Percentiles rank a stretch among this genome's conserved stretches.
These are phyloP conservation scores for Adoxophyes honmai DNA, from an alignment of 1,140 invertebrate species.

Conservation along the genomic window DNA sequence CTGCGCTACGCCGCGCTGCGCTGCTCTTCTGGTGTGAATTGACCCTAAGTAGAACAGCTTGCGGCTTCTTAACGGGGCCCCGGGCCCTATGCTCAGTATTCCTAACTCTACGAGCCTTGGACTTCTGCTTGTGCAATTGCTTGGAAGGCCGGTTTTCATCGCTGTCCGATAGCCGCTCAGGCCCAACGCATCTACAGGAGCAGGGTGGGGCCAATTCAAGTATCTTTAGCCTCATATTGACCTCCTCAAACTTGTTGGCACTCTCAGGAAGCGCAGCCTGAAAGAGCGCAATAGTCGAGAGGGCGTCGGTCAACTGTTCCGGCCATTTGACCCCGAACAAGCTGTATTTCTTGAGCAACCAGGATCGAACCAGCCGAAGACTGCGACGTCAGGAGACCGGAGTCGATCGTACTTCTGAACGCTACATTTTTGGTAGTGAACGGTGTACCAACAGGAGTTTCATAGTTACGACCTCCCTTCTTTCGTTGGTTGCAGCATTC, in stretches of 20 bases:
- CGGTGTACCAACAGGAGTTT: not conserved
- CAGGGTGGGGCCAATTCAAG: not conserved
- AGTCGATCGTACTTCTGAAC: not conserved
- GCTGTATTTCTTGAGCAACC: not conserved
- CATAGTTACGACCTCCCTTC: not conserved
- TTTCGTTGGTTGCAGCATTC: not conserved
- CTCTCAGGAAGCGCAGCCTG: not conserved
- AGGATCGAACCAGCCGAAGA: too few species aligned
- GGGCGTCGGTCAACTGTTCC: not conserved
- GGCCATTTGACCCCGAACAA: not conserved
- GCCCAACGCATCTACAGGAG: not conserved
- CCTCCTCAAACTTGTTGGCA: not conserved
- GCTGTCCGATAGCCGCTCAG: too few species aligned
- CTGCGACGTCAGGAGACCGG: not conserved
- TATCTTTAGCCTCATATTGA: not conserved
- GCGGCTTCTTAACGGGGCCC: too few species aligned
- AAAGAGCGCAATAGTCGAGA: not conserved
- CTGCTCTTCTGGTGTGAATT: too few species aligned
- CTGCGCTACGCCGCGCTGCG: too few species aligned
- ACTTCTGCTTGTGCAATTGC: too few species aligned
- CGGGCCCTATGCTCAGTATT: too few species aligned
- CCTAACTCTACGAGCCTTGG: too few species aligned
- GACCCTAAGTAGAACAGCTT: too few species aligned
- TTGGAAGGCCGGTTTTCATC: too few species aligned
- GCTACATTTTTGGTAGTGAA: not conserved